Base-by-base conservation (phyloP, 2,888 invertebrate genomes). In the Cylloceria caligata region DNA sequence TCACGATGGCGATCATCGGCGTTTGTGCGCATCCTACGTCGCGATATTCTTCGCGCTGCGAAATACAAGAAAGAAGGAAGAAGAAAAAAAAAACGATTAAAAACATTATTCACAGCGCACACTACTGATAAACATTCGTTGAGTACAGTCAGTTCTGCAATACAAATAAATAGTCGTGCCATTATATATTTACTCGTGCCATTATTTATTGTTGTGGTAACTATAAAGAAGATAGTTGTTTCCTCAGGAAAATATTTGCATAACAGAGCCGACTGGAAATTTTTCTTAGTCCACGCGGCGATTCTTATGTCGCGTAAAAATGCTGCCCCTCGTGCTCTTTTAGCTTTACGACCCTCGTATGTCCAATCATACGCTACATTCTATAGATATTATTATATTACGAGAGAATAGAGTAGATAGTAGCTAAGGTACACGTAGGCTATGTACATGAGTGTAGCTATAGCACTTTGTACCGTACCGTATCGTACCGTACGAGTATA, bases 371-470 rank as follows among this genome's bases (percentile, higher is more conserved):
- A 62, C 39, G 60, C 65, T 68, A 68, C 52, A 73, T 68, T 74
- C 64, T 47, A 62, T 65, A 24, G 74, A 68, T 80, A 80, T n/a
- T n/a, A n/a, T n/a, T n/a, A n/a, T n/a, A n/a, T 69, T 68, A 64
- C 67, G 55, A 21, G 39, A 60, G 55, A 55, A 69, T 69, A 45
- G 57, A 30, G 52, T 49, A 68, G 30, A 69, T 42, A 64, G 36
- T 36, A 27, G 16, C n/a, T 52, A 2, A 27, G 34, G 47, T 9
- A 24, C 27, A 57, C n/a, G 2, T 11, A 34, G 11, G 19, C 27
- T 47, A 39, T 42, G 34, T 19, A 21, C 45, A 62, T 13, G 57
- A 7, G 36, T 36, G 47, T 24, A 55, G 64, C 47, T 45, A n/a
- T 49, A 49, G 34, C 57, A 27, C 57, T 57, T 5, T 30, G 30